Evolutionary conservation across 2,113 vertebrate genomes (phyloP).

Genomic region (Aspidoscelis tigris): DNA sequence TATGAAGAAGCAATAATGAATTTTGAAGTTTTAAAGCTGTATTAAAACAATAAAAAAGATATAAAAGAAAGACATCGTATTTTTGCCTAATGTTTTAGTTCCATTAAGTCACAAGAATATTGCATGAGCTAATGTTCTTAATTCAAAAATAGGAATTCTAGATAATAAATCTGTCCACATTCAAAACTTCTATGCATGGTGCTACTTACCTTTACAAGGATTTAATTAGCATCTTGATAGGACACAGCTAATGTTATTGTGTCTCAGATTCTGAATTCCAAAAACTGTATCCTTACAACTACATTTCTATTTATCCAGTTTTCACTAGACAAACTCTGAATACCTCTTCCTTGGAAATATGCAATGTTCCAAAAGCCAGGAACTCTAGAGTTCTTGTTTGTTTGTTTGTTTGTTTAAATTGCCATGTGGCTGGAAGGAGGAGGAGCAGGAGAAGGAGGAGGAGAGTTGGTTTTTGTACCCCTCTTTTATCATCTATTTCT

Average conservation of each 20-base stretch:
- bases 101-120: not conserved
- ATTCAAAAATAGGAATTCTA: not conserved
- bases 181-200: not conserved
- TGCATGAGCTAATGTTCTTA: not conserved
- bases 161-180: not conserved
- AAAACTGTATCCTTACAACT: too few relatives aligned
- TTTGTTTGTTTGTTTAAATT: too few relatives aligned
- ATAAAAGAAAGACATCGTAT: not conserved
- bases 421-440: too few relatives aligned
- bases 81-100: not conserved
- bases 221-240: not conserved
- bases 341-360: not conserved
- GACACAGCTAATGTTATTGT: not conserved
- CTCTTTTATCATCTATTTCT: too few relatives aligned
- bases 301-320: not conserved
- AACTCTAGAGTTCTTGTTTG: constrained; percentile 20
- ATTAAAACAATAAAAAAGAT: too few relatives aligned
- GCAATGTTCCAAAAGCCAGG: constrained; percentile 13
- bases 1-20: too few relatives aligned
- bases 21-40: too few relatives aligned
- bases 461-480: too few relatives aligned
- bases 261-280: not conserved
- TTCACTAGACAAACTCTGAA: not conserved
- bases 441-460: too few relatives aligned
- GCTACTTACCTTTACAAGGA: not conserved